phyloP scores from a whole-genome alignment of 2,113 vertebrate genomes.

The Pelecanoides urinatrix region DNA sequence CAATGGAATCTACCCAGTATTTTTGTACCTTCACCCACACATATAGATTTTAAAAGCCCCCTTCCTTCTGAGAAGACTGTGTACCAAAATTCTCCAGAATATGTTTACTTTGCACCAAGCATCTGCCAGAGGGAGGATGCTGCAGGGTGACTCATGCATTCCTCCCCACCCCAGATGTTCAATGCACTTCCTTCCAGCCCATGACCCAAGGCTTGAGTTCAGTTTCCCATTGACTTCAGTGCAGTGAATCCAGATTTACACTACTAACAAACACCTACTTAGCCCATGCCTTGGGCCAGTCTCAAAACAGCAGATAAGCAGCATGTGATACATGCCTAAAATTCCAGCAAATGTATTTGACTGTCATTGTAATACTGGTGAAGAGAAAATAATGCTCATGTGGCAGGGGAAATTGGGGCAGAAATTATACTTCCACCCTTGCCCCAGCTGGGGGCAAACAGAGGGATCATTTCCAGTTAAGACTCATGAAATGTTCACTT shows the following conservation, averaged over 20 bases:
- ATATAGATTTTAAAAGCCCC: not conserved
- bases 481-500: not conserved
- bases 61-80: constrained; percentile 11
- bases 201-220: constrained; percentile 32
- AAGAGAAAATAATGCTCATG: not conserved
- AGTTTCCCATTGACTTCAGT: constrained; percentile 35
- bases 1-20: not conserved
- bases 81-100: not conserved
- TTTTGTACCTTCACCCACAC: constrained; percentile 41
- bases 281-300: not conserved
- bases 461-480: not conserved
- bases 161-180: constrained; percentile 32
- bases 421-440: not conserved
- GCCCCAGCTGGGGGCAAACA: not conserved
- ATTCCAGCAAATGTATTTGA: constrained; percentile 6
- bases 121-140: constrained; percentile 57
- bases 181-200: constrained; percentile 44
- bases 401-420: not conserved
- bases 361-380: not conserved
- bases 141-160: constrained; percentile 45
- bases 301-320: constrained; percentile 30
- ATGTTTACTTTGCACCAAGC: constrained; percentile 44
- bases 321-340: not conserved
- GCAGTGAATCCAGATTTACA: constrained; percentile 11
- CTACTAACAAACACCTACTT: constrained; percentile 30